phyloP scores from a whole-genome alignment of 2,113 vertebrate species.

The Odobenus rosmarus region DNA sequence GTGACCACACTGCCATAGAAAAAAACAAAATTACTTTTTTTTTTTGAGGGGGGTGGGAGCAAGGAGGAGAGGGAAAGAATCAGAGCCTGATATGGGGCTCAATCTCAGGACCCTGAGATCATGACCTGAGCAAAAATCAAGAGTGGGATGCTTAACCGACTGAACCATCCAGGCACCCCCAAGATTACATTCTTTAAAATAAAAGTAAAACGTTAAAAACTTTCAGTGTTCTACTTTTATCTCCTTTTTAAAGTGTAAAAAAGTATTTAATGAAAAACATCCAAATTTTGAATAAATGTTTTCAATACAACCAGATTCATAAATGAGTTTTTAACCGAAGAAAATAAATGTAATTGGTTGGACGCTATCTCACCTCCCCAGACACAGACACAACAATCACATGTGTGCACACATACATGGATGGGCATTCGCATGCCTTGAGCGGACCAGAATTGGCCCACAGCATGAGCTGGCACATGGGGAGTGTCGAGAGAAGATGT shows the following conservation, averaged over 20 bases:
- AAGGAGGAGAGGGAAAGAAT: neutral
- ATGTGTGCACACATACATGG: neutral
- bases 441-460: neutral
- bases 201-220: neutral
- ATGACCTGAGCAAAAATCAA: neutral
- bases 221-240: neutral
- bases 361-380: neutral
- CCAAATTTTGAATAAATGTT: neutral
- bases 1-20: neutral
- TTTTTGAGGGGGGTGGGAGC: neutral
- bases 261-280: neutral
- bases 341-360: neutral
- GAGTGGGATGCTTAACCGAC: neutral
- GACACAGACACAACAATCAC: neutral
- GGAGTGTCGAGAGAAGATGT: neutral
- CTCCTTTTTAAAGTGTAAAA: neutral
- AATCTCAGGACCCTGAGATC: neutral
- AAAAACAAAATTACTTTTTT: neutral
- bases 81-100: neutral
- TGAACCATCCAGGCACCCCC: neutral
- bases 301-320: neutral
- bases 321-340: neutral
- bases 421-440: neutral
- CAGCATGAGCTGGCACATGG: neutral
- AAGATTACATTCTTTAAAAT: neutral